A percentile compares a stretch with the other conserved stretches of the same genome.
Conservation (phyloP, 35 echinoderm and acorn worm species). For the Apostichopus californicus region DNA sequence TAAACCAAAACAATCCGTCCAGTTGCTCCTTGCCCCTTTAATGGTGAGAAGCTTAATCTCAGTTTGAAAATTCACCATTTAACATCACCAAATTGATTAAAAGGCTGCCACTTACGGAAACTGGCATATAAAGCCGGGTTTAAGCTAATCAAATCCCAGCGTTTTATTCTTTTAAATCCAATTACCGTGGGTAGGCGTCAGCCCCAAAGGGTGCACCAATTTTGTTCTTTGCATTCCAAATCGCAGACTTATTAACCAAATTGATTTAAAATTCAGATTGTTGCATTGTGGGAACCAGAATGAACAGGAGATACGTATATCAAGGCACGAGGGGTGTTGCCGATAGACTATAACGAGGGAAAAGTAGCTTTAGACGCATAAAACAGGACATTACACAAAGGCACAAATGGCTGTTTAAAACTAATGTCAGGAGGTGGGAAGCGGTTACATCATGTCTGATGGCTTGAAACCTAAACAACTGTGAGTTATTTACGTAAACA, state of each 20-base stretch:
- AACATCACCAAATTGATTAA: constrained; percentile 42
- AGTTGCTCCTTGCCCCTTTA: not conserved
- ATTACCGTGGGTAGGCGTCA: constrained; percentile 26
- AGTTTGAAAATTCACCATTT: not conserved
- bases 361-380: too few relatives aligned
- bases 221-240: not conserved
- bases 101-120: constrained; percentile 9
- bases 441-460: too few relatives aligned
- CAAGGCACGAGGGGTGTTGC: too few relatives aligned
- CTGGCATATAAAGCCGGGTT: not conserved
- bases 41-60: not conserved
- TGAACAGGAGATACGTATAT: not conserved
- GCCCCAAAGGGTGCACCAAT: not conserved
- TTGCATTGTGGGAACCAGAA: not conserved
- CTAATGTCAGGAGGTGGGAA: too few relatives aligned
- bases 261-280: constrained; percentile 32
- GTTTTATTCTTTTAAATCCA: constrained; percentile 20
- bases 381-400: too few relatives aligned
- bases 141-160: not conserved
- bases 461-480: too few relatives aligned
- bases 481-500: too few relatives aligned
- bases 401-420: too few relatives aligned
- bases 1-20: too few relatives aligned
- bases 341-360: too few relatives aligned
- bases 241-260: constrained; percentile 26